Evolutionary conservation across 2,113 vertebrate genomes (phyloP).

Genomic region (Limanda limanda): DNA sequence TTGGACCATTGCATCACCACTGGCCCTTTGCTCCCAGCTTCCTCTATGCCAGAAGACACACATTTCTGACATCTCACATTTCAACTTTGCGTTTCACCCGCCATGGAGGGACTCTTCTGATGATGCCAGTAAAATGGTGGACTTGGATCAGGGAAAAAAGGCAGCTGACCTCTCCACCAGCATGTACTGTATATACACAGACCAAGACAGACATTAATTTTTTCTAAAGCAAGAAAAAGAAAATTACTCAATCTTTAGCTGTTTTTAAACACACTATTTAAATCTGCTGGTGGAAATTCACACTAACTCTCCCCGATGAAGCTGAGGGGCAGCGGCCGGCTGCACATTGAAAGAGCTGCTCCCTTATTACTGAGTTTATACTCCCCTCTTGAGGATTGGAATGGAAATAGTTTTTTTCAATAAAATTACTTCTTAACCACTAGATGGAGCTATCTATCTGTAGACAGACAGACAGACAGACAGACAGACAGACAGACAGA

Average conservation of each 20-base stretch:
- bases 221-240: not conserved
- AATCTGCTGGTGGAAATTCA: not conserved
- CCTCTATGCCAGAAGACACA: not conserved
- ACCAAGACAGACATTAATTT: not conserved
- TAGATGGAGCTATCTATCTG: conserved; percentile 51
- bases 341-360: not conserved
- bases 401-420: not conserved
- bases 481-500: no score
- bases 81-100: not conserved
- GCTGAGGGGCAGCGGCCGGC: not conserved
- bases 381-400: conserved; percentile 67
- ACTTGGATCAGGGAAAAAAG: not conserved
- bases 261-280: not conserved
- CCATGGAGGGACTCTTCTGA: not conserved
- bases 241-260: not conserved
- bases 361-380: conserved; percentile 15
- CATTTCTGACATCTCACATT: conserved; percentile 6
- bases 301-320: not conserved
- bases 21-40: conserved; percentile 29
- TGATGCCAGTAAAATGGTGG: not conserved
- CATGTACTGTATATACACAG: not conserved
- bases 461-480: no score
- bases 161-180: not conserved
- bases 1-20: conserved; percentile 78
- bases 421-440: conserved; percentile 20